Base-by-base conservation (phyloP, 2,113 vertebrate genomes). In the Plecotus auritus region DNA sequence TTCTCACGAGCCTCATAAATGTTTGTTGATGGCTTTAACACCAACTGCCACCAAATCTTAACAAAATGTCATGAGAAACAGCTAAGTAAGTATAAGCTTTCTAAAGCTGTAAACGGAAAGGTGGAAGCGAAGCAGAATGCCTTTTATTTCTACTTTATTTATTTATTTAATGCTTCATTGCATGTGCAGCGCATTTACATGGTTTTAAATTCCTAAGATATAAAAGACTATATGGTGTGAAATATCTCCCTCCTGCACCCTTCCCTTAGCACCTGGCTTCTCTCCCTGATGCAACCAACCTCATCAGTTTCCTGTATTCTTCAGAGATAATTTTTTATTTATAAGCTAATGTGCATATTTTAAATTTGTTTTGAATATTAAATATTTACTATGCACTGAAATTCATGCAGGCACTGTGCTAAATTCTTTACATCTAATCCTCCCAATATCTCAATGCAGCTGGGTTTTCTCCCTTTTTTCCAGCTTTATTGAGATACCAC, bases 181-280 rank as follows among this genome's bases (percentile, higher is more conserved):
- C 70, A 64, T 37, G 51, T 90, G 70, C 37, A 51, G 40, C 81
- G 28, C 37, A 93, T 88, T 95, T 94, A 82, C 82, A 90, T 91
- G 88, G 45, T 83, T 97, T 81, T 73, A 95, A 95, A 82, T 94
- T 95, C 74, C 88, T 70, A 95, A 96, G 61, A 91, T 84, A 64
- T 56, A 64, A 78, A 78, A 88, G 90, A 89, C 80, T 80, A 76
- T 70, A 77, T 49, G 56, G 42, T 93, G 81, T 93, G 64, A 94
- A 95, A 66, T 92, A 67, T 69, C 66, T 91, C 54, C 35, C n/a
- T 92, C 40, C 61, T 37, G 83, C 32, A 66, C 35, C 37, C 10
- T 91, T 72, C 37, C 47, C 45, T 26, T 22, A 74, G 78, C 69
- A 88, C 56, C 85, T 70, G 91, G 64, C 35, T 93, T 96, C 70